Conservation (phyloP, 2,888 invertebrate genomes). For the Tipula confusa region DNA sequence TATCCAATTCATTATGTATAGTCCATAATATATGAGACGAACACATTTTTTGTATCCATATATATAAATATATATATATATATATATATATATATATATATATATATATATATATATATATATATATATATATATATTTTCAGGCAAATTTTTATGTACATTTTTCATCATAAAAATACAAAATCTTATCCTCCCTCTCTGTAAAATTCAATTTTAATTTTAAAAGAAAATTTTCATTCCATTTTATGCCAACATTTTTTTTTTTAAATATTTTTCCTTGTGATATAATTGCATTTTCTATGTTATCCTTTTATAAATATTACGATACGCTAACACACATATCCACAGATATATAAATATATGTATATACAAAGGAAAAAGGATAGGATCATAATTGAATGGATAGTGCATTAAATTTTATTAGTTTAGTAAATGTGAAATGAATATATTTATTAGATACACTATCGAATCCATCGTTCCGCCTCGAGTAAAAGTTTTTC, state of each 20-base stretch:
- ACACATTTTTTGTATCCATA: no score
- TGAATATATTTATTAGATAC: conserved; percentile 15
- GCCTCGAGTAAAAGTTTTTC: not conserved
- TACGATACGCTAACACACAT: not conserved
- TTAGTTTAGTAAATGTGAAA: conserved; percentile 9
- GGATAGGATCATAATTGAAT: not conserved
- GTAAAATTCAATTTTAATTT: not conserved
- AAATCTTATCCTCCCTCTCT: not conserved
- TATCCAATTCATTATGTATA: not conserved
- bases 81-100: no score
- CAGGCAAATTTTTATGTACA: not conserved
- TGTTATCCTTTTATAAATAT: not conserved
- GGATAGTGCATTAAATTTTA: conserved; percentile 12
- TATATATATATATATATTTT: no score
- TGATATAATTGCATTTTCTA: conserved; percentile 12
- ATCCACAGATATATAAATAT: not conserved
- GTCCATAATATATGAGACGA: no score
- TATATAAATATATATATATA: no score
- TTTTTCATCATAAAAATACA: not conserved
- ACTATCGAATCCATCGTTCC: not conserved
- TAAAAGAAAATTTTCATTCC: not conserved
- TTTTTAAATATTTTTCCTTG: not conserved
- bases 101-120: no score
- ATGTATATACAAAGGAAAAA: not conserved
- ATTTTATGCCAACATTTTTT: not conserved